Percentiles rank a stretch among this genome's conserved stretches.
Conservation (phyloP, 2,888 invertebrate species). For the Caenorhabditis becei region DNA sequence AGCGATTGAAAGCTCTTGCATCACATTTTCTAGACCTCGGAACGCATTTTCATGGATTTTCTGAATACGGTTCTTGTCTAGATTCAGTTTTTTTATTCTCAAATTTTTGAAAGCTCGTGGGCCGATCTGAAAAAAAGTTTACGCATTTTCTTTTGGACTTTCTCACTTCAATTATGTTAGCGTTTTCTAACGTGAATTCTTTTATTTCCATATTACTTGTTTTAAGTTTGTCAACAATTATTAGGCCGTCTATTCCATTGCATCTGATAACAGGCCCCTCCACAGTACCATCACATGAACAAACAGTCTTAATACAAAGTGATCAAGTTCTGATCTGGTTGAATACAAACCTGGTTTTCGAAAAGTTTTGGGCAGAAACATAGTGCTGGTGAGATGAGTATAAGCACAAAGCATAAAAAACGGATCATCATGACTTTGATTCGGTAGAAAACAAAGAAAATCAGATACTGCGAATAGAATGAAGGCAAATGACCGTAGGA, state of each 20-base stretch:
- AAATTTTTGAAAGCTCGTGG: constrained; percentile 86
- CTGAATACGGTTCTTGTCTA: constrained; percentile 81
- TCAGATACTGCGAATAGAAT: constrained; percentile 35
- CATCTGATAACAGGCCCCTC: constrained; percentile 82
- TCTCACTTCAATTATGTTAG: constrained; percentile 81
- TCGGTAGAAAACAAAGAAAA: constrained; percentile 16
- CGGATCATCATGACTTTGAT: constrained; percentile 3
- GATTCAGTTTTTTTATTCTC: constrained; percentile 81
- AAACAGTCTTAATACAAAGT: too few relatives aligned
- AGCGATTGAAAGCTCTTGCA: constrained; percentile 90
- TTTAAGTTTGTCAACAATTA: constrained; percentile 80
- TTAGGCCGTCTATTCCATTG: constrained; percentile 77
- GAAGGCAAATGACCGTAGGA: constrained; percentile 20
- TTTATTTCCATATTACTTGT: constrained; percentile 75
- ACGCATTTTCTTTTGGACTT: neutral
- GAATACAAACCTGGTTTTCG: constrained; percentile 70
- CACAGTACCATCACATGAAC: constrained; percentile 78
- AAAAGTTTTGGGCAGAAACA: constrained; percentile 78
- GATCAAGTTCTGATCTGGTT: constrained; percentile 1
- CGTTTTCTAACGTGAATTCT: constrained; percentile 80
- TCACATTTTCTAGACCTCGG: constrained; percentile 87
- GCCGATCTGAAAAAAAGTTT: constrained; percentile 75
- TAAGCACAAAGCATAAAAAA: constrained; percentile 53
- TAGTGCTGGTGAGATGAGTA: constrained; percentile 50
- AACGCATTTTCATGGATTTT: constrained; percentile 82